Percentiles rank a stretch among this genome's conserved stretches.
These are phyloP conservation scores for Porites australiensis DNA, from an alignment of 64 coral and sea anemone genomes.

Conservation along the genomic window DNA sequence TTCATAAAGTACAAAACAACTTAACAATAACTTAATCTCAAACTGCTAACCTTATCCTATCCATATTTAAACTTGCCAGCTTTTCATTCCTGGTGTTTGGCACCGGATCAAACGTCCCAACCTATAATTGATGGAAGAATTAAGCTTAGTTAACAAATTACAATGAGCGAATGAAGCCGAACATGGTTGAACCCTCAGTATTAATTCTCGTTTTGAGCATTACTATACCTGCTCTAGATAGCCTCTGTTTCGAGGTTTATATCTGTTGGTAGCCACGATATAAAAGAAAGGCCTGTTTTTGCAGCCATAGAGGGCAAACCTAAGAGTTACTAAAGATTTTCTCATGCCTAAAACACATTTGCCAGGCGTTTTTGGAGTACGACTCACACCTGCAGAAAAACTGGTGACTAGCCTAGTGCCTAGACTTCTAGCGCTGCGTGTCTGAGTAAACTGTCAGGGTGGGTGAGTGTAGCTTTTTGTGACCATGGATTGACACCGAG, in stretches of 20 bases:
- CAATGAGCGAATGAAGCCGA: too few species aligned
- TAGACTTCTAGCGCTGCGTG: not conserved
- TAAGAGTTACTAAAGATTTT: conserved; percentile 73
- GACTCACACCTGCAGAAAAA: not conserved
- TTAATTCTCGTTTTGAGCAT: not conserved
- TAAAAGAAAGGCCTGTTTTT: conserved; percentile 94
- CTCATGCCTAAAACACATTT: conserved; percentile 29
- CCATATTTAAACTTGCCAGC: conserved; percentile 92
- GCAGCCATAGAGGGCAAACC: conserved; percentile 94
- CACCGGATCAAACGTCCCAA: conserved; percentile 95
- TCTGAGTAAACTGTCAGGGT: not conserved
- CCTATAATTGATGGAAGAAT: conserved; percentile 33
- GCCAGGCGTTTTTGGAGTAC: conserved; percentile 5
- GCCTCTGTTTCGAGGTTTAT: conserved; percentile 79
- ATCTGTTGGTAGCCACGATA: conserved; percentile 83
- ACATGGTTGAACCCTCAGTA: too few species aligned
- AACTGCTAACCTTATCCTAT: conserved; percentile 93
- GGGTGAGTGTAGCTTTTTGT: not conserved
- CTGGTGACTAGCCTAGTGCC: conserved; percentile 6
- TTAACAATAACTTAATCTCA: not conserved
- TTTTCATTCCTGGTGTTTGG: conserved; percentile 97
- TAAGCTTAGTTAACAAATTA: not conserved
- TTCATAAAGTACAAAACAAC: not conserved
- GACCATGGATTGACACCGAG: not conserved
- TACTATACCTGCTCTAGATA: conserved; percentile 84